Evolutionary conservation across 1,140 invertebrate genomes (phyloP).

Genomic region (Oryctes rhinoceros): DNA sequence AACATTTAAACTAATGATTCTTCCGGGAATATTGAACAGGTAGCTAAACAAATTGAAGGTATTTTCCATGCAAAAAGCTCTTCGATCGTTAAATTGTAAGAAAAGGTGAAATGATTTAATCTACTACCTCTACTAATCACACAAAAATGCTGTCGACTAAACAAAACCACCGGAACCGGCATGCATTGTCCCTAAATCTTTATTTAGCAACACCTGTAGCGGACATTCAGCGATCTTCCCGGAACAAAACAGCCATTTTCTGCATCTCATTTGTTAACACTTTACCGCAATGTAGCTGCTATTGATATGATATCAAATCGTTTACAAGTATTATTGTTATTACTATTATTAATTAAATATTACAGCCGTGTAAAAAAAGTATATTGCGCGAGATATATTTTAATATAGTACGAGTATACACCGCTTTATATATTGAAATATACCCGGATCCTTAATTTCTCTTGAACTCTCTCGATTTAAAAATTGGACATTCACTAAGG

Average conservation of each 20-base stretch:
- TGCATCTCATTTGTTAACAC: too few species aligned
- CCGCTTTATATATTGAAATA: not conserved
- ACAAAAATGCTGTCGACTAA: too few species aligned
- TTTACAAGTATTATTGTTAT: not conserved
- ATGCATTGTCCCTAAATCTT: not conserved
- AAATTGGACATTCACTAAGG: conserved; percentile 28
- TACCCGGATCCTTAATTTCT: not conserved
- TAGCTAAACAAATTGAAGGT: too few species aligned
- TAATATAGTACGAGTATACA: not conserved
- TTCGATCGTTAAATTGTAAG: too few species aligned
- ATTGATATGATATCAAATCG: conserved; percentile 33
- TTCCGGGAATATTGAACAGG: too few species aligned
- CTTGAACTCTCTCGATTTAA: not conserved
- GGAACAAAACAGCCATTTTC: too few species aligned
- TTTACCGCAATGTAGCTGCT: not conserved
- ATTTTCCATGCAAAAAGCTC: too few species aligned
- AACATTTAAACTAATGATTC: too few species aligned
- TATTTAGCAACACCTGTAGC: not conserved
- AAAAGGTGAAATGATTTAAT: too few species aligned
- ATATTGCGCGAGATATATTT: too few species aligned
- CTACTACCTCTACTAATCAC: too few species aligned
- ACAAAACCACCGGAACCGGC: too few species aligned
- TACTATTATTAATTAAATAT: conserved; percentile 10
- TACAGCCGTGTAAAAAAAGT: not conserved
- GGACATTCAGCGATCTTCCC: not conserved